phyloP scores from a whole-genome alignment of 2,888 invertebrate species.

The Torymus aiolomorphi region DNA sequence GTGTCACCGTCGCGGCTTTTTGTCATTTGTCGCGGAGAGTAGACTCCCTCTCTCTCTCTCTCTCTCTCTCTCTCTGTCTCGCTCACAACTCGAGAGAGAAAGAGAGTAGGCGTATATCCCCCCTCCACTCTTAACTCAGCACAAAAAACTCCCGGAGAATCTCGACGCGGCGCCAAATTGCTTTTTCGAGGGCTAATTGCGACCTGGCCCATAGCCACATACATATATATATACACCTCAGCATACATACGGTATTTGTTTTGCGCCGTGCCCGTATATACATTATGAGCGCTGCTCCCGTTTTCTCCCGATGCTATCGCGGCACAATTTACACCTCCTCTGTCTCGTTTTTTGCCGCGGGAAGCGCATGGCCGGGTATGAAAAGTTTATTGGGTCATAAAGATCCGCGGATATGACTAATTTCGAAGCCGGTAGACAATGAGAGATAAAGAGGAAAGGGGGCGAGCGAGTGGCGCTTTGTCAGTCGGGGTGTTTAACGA shows the following conservation, averaged over 20 bases:
- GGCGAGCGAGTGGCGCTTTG: not conserved
- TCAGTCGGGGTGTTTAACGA: slow-evolving; percentile 14
- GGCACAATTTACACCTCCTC: slow-evolving; percentile 37
- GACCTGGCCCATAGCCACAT: not conserved
- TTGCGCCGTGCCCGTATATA: not conserved
- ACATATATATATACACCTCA: not conserved
- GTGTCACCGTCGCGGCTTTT: slow-evolving; percentile 66
- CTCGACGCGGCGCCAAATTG: not conserved
- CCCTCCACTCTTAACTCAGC: not conserved
- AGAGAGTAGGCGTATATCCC: too few species aligned
- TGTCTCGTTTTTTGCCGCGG: slow-evolving; percentile 3
- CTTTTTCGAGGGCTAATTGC: slow-evolving; percentile 40
- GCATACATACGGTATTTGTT: slow-evolving; percentile 8
- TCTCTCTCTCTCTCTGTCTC: too few species aligned
- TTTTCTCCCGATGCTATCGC: slow-evolving; percentile 40
- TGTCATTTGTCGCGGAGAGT: slow-evolving; percentile 68
- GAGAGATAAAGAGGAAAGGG: slow-evolving; percentile 5
- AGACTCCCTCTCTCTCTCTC: too few species aligned
- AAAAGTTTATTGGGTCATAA: slow-evolving; percentile 49
- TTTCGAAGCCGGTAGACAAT: slow-evolving; percentile 31
- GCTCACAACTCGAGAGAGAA: too few species aligned
- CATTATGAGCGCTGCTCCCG: not conserved
- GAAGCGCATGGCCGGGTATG: not conserved
- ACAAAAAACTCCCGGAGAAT: slow-evolving; percentile 14
- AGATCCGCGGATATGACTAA: slow-evolving; percentile 47